phyloP scores from a whole-genome alignment of 2,888 invertebrate species.

The Cybosia mesomella region DNA sequence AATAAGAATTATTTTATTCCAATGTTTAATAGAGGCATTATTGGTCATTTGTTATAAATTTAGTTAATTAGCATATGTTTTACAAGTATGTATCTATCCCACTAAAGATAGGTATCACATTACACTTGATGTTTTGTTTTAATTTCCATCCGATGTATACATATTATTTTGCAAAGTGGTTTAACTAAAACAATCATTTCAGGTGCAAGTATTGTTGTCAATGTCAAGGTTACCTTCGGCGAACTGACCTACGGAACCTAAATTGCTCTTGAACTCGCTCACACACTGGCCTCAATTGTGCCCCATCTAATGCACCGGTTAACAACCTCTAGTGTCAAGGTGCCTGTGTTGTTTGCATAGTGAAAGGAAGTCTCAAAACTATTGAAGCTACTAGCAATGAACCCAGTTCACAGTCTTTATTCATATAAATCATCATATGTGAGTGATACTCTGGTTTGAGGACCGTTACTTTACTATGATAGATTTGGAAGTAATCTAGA shows the following conservation, averaged over 20 bases:
- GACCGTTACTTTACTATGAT: neutral
- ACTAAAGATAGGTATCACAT: too few species aligned
- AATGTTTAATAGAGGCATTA: too few species aligned
- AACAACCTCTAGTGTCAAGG: constrained; percentile 86
- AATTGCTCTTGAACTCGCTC: constrained; percentile 87
- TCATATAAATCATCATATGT: constrained; percentile 17
- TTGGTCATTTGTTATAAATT: neutral
- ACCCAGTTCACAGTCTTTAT: constrained; percentile 31
- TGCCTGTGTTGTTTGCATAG: constrained; percentile 80
- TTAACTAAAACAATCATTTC: constrained; percentile 46
- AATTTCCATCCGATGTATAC: constrained; percentile 1
- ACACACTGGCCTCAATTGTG: constrained; percentile 86
- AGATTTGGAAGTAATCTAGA: neutral
- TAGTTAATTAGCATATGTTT: neutral
- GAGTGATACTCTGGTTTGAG: neutral
- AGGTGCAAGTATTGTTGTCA: constrained; percentile 75
- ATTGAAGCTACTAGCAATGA: constrained; percentile 50
- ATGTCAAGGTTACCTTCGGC: constrained; percentile 87
- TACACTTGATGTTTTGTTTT: neutral
- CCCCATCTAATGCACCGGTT: constrained; percentile 85
- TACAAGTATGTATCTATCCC: neutral
- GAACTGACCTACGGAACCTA: constrained; percentile 87
- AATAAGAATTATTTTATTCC: too few species aligned
- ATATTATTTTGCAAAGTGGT: constrained; percentile 33
- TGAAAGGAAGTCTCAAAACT: constrained; percentile 69